Evolutionary conservation across 2,888 invertebrate species (phyloP), one percentile per base, ranked within the genome.

Genomic region (Pollenia angustigena): DNA sequence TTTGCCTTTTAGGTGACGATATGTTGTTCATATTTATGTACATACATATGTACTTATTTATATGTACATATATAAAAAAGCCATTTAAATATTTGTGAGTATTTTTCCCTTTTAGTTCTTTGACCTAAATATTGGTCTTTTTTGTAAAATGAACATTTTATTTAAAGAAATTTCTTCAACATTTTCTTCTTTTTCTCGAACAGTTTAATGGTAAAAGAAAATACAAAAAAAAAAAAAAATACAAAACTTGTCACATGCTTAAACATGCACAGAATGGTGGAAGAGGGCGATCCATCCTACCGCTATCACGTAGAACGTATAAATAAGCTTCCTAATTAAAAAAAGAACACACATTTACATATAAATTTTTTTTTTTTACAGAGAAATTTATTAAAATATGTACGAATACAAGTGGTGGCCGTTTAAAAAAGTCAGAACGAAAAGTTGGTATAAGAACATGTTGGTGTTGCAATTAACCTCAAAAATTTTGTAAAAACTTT

Each of bases 211-310:
- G 50, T 44, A 16, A 58, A 68, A 52, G 10, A 44, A 68, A 75
- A 68, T 58, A 23, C 52, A 42, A 69, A 50, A 79, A 18, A 42
- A 46, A 48, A 44, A 7, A 50, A 75, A 32, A 42, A 58, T 40
- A 46, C 56, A 16, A 71, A 82, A 76, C n/a, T 71, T 82, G 76
- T 82, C 82, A 71, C 54, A 82, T 62, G 76, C 75, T 82, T 76
- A 62, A 76, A 23, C 75, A 82, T 69, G 60, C 32, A 68, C 75
- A 46, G n/a, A 62, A 62, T 62, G 62, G 46, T 64, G 40, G n/a
- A 82, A 69, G 44, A 69, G 52, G 68, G 44, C 50, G 76, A 60
- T 56, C 44, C 56, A 56, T 72, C 14, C 72, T 54, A 50, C 16
- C 18, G 16, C 32, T 46, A 76, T 54, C 11, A 58, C 46, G 60